phyloP scores from a whole-genome alignment of 2,888 invertebrate species.

The Drosophila parthenogenetica region DNA sequence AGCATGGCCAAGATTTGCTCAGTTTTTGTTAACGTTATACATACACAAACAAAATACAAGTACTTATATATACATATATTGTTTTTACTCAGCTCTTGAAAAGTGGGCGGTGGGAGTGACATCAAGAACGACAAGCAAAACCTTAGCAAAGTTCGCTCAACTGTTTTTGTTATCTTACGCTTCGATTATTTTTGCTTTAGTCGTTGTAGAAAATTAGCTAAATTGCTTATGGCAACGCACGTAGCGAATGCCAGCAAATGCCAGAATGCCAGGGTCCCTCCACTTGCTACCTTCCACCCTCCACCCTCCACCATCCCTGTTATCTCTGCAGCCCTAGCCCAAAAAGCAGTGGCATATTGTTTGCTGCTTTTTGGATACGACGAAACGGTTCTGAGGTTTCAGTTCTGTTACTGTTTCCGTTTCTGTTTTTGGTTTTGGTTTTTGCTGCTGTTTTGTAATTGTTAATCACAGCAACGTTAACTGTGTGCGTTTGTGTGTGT shows the following conservation, averaged over 20 bases:
- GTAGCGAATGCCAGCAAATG: slow-evolving; percentile 59
- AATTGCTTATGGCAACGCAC: slow-evolving; percentile 82
- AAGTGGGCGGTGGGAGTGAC: not conserved
- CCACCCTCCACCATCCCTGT: not conserved
- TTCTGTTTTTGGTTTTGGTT: slow-evolving; percentile 22
- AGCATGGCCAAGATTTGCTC: slow-evolving; percentile 37
- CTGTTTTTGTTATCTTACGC: slow-evolving; percentile 68
- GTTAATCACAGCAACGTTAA: slow-evolving; percentile 72
- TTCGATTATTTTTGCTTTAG: slow-evolving; percentile 72
- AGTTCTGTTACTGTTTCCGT: slow-evolving; percentile 9
- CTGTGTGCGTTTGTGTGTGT: slow-evolving; percentile 26
- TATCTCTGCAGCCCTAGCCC: not conserved
- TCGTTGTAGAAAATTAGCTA: slow-evolving; percentile 75
- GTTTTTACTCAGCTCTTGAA: slow-evolving; percentile 4
- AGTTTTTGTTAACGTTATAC: not conserved
- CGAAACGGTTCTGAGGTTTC: slow-evolving; percentile 46
- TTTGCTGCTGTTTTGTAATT: slow-evolving; percentile 67
- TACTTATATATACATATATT: slow-evolving; percentile 1
- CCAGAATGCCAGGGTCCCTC: slow-evolving; percentile 44
- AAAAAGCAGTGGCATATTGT: slow-evolving; percentile 36
- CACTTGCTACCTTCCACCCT: not conserved
- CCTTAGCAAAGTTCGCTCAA: slow-evolving; percentile 25
- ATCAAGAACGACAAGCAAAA: slow-evolving; percentile 5
- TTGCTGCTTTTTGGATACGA: slow-evolving; percentile 39
- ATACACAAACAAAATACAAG: not conserved